Evolutionary conservation across 92 coral and sea anemone species (phyloP), one percentile per base, ranked within the genome.

Genomic region (Virgularia gustaviana): DNA sequence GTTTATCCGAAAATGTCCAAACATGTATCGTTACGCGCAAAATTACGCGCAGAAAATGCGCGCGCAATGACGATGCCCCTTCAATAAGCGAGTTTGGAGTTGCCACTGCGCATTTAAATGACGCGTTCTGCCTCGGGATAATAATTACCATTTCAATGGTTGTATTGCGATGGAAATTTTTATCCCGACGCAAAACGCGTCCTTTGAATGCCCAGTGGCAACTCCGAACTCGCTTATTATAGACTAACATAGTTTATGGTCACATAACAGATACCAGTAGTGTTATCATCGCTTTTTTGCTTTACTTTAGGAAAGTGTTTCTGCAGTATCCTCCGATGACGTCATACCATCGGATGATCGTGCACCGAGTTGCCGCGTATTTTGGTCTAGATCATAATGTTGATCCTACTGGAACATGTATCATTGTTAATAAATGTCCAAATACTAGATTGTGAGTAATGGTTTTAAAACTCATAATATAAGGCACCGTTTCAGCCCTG

Each of bases 321-420:
- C 86, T 92, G 42, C 96, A 92, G 35, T 92, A 92, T 73, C 97
- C 97, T 19, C 97, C 92, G 29, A 92, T 92, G 97, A 89, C 97
- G 22, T 92, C 97, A 4, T 92, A 92, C 72, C 96, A 92, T 78
- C 75, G 97, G 63, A 92, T 92, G 97, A 92, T 92, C 54, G 97
- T 92, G 29, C 97, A 92, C 77, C 77, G 97, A 60, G 97, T 92
- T 16, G 97, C 97, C n/a, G 97, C 97, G 6, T 92, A 83, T 70
- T 92, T 92, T 86, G 97, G 97, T 55, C 84, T 92, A 92, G 97
- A 92, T 72, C 97, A 92, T 42, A 92, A 92, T 79, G 97, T 92
- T 29, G 97, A 92, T 78, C 90, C 85, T 70, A 63, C 92, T 39
- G 97, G 97, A 27, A 92, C 86, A 67, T 92, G 96, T 33, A 95